phyloP scores from a whole-genome alignment of 2,888 invertebrate genomes.

The Sympetrum striolatum region DNA sequence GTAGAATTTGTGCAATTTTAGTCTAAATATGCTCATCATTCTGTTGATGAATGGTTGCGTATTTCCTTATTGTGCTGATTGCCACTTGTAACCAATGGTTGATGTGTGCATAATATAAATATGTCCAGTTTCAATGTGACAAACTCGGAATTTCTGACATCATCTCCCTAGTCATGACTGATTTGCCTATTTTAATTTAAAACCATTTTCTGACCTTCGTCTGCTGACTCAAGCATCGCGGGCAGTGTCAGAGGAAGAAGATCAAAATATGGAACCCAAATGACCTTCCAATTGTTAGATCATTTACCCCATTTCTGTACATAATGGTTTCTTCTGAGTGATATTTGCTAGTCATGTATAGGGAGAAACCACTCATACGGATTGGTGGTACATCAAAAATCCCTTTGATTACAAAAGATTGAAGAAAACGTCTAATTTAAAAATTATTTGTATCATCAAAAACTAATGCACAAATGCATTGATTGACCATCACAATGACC shows the following conservation, averaged over 20 bases:
- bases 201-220: constrained; percentile 16
- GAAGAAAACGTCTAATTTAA: not conserved
- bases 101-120: not conserved
- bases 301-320: not conserved
- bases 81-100: constrained; percentile 28
- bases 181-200: not conserved
- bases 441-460: not conserved
- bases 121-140: constrained; percentile 7
- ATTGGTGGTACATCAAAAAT: constrained; percentile 33
- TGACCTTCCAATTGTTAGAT: no score
- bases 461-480: not conserved
- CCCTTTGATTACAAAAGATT: constrained; percentile 6
- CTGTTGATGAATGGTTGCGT: constrained; percentile 37
- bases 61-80: constrained; percentile 37
- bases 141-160: not conserved
- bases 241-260: constrained; percentile 16
- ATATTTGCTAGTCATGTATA: not conserved
- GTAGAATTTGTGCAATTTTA: constrained; percentile 33
- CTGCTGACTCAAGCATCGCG: constrained; percentile 16
- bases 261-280: constrained; percentile 6
- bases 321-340: not conserved
- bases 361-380: constrained; percentile 7
- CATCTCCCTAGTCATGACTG: not conserved
- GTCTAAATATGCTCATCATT: constrained; percentile 35
- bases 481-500: not conserved